Evolutionary conservation across 2,888 invertebrate genomes (phyloP), one percentile per base, ranked within the genome.

Genomic region (Xestia sexstrigata): DNA sequence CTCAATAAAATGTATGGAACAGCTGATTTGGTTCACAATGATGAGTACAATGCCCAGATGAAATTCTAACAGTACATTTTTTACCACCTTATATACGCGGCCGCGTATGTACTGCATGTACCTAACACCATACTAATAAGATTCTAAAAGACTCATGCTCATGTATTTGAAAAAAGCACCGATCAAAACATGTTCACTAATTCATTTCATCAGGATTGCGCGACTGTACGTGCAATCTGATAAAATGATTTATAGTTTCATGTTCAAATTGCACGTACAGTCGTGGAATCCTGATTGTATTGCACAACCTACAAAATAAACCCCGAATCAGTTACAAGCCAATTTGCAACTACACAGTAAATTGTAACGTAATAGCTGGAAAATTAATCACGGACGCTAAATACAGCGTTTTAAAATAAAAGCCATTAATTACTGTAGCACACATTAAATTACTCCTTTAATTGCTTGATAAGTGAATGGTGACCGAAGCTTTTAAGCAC

Each of bases 381-480:
- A 86, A 83, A 84, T 82, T 82, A 74, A 84, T 82, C 74, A 77
- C 52, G 26, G 49, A 17, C 62, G 62, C 66, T 77, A 74, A 83
- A 78, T 80, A 67, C 62, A 71, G 66, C 73, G 69, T 83, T 87
- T 79, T 76, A 72, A 82, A 80, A 74, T 81, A 66, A 68, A 75
- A 70, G 73, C 78, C 63, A 84, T 83, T 84, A 86, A 84, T 87
- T 77, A 88, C 68, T 73, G 81, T 80, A 75, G 78, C 81, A 86
- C 82, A 86, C 85, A 90, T 90, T 84, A 89, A 91, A 91, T 92
- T 91, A 89, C 85, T 84, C 79, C 83, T 83, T 86, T 93, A 93
- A 94, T 93, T 92, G 90, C 87, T 82, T 88, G 90, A 91, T 93
- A 93, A 93, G 90, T 92, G 92, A 92, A 83, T 82, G 82, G 75